Conservation (phyloP, 2,888 invertebrate species). For the Drosophila picticornis region DNA sequence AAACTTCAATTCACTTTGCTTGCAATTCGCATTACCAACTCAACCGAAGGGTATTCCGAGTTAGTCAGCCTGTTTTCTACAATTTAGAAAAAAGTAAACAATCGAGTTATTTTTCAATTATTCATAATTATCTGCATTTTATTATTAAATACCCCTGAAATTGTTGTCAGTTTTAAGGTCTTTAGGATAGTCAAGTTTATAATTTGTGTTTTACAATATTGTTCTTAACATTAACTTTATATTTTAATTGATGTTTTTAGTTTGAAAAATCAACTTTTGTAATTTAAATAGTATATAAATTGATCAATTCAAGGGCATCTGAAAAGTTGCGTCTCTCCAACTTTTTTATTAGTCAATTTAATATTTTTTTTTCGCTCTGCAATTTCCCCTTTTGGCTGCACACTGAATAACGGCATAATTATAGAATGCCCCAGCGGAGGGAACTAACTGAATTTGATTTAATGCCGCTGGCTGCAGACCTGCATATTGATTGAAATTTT, state of each 20-base stretch:
- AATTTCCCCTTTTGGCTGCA: conserved; percentile 29
- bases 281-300: not conserved
- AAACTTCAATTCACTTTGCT: conserved; percentile 51
- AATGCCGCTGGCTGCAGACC: conserved; percentile 43
- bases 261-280: not conserved
- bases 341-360: not conserved
- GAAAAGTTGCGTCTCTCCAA: not conserved
- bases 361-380: conserved; percentile 20
- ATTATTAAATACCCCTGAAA: too few species aligned
- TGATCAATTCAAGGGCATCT: conserved; percentile 24
- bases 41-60: conserved; percentile 8
- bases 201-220: not conserved
- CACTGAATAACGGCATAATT: conserved; percentile 57
- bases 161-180: not conserved
- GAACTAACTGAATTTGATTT: conserved; percentile 55
- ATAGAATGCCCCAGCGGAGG: conserved; percentile 33
- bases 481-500: conserved; percentile 65
- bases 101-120: not conserved
- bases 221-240: not conserved
- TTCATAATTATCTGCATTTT: not conserved
- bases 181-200: not conserved
- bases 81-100: not conserved
- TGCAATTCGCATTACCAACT: conserved; percentile 31
- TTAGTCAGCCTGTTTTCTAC: conserved; percentile 8
- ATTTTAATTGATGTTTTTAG: not conserved